Evolutionary conservation across 2,888 invertebrate genomes (phyloP).

Genomic region (Drosophila maculinotata): DNA sequence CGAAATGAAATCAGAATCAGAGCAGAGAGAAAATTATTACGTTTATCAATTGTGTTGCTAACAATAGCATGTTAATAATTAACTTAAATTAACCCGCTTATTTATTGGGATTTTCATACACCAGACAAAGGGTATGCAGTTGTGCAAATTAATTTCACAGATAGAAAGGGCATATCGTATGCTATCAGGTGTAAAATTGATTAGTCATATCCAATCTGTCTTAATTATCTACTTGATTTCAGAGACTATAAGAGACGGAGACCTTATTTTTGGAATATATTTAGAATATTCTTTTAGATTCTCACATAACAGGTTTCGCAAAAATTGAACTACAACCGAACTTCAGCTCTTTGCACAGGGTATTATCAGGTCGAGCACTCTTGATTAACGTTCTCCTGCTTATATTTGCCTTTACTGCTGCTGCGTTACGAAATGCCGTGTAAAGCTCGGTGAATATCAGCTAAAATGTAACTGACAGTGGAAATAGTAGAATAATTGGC

Average conservation of each 20-base stretch:
- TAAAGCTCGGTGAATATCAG: conserved; percentile 12
- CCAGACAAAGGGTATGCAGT: neutral
- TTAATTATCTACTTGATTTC: too few relatives aligned
- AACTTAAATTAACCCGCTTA: conserved; percentile 33
- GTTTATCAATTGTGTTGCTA: conserved; percentile 45
- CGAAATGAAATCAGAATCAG: conserved; percentile 25
- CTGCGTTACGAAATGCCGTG: conserved; percentile 7
- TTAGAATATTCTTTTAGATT: too few relatives aligned
- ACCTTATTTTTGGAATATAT: too few relatives aligned
- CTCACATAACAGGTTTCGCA: too few relatives aligned
- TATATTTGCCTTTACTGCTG: neutral
- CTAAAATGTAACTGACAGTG: conserved; percentile 23
- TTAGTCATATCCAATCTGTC: too few relatives aligned
- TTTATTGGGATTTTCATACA: conserved; percentile 4
- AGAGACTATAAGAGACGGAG: too few relatives aligned
- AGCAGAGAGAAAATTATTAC: conserved; percentile 32
- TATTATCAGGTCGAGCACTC: neutral
- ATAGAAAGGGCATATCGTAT: too few relatives aligned
- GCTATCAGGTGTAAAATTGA: too few relatives aligned
- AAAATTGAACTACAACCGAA: too few relatives aligned
- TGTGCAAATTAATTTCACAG: too few relatives aligned
- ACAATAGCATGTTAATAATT: conserved; percentile 63
- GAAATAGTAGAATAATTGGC: conserved; percentile 26
- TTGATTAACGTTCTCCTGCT: neutral
- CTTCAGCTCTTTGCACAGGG: neutral